Evolutionary conservation across 35 echinoderm and acorn worm genomes (phyloP).

Genomic region (Chiridota heheva): DNA sequence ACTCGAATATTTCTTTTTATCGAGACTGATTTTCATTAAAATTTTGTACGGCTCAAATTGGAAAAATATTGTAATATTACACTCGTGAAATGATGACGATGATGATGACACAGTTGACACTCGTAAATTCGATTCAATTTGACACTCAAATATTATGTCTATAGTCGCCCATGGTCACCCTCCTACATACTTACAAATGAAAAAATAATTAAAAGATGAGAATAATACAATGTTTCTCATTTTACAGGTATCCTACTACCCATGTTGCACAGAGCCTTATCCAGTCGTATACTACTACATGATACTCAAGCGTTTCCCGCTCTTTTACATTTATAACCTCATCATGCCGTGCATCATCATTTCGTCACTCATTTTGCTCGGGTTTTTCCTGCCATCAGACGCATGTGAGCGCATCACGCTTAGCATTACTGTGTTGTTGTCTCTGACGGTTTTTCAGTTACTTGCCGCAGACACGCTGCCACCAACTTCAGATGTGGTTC

Average conservation of each 20-base stretch:
- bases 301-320: conserved; percentile 46
- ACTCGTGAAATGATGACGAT: no score
- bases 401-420: conserved; percentile 85
- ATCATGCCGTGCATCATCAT: conserved; percentile 84
- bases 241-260: conserved; percentile 35
- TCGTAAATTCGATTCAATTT: no score
- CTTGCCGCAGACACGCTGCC: conserved; percentile 90
- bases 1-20: no score
- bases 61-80: no score
- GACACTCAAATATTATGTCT: no score
- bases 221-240: conserved; percentile 34
- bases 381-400: conserved; percentile 77
- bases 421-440: conserved; percentile 75
- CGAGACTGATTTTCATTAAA: no score
- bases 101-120: no score
- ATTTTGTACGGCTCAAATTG: no score
- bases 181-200: no score
- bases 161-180: no score
- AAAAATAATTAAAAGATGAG: no score
- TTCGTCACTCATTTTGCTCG: conserved; percentile 64
- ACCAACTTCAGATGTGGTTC: conserved; percentile 85
- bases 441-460: conserved; percentile 81
- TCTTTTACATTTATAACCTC: conserved; percentile 88
- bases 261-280: conserved; percentile 51
- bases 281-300: conserved; percentile 65